Base-by-base conservation (phyloP, 2,113 vertebrate genomes). In the Setophaga kirtlandii region DNA sequence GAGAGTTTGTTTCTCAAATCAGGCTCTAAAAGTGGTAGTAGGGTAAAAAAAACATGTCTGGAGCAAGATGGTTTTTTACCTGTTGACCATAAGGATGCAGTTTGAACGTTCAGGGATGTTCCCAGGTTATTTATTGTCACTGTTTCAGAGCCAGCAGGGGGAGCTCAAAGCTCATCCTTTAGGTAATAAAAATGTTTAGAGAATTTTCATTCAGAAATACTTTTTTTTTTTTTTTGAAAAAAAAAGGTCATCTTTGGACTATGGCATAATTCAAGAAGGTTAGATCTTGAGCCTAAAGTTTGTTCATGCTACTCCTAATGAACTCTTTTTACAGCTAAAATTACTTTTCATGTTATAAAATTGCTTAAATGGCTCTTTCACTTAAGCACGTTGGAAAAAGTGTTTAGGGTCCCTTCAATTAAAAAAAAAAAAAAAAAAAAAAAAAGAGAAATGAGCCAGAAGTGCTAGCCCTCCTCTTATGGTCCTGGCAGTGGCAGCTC, bases 141-240 rank as follows among this genome's bases (percentile, higher is more conserved):
- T 67, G 1, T 25, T 25, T 15, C 22, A 20, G 47, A 42, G 41
- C 81, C 96, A 94, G 94, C 65, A 97, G 96, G 33, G 91, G 93
- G 95, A 89, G 93, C 92, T 56, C 33, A 5, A 67, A 63, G 68
- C n/a, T 90, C 35, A 9, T 41, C 5, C 31, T 55, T 69, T 1
- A 21, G 13, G 6, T 37, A 50, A 31, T 65, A 11, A n/a, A 76
- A 67, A 37, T 33, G 8, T 25, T 39, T 1, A 4, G 35, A 20
- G 24, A 20, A 11, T n/a, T 53, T 93, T 76, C 39, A 37, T 67
- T 74, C 56, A 35, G 49, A 64, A 83, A 20, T 42, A 21, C 1
- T 8, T 5, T 41, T 41, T 4, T 62, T 44, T 31, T 28, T n/a
- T 46, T 44, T 44, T 37, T 37, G 9, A 10, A 37, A 11, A 23